Base-by-base conservation (phyloP, 2,797 vertebrate genomes). In the Lacerta viridis region DNA sequence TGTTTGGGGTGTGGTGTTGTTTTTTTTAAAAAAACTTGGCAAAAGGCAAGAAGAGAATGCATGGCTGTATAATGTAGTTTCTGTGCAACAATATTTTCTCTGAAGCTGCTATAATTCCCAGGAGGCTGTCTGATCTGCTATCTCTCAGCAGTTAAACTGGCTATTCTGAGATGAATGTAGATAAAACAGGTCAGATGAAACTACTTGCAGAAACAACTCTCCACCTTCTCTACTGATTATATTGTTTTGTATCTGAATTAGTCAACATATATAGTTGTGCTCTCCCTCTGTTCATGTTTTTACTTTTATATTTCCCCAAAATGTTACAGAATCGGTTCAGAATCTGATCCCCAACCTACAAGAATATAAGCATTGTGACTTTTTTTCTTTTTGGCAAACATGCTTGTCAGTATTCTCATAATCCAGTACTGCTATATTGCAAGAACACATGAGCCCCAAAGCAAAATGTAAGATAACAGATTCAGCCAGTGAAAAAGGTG, bases 401-500 rank as follows among this genome's bases (percentile, higher is more conserved):
- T 83, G 87, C 83, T 92, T 93, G 84, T 94, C 89, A 69, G 88
- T 91, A 87, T 92, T 89, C 90, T 93, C 0, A 0, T 95, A 95
- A 95, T 96, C 93, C 94, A 85, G 86, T 90, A 50, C 91, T 92
- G 89, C 95, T 91, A 80, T 94, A 90, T 89, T 94, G 93, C 91
- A 93, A 83, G 95, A 96, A 87, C 88, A 91, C 1, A 86, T 64
- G 91, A 95, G 92, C 96, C 94, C 90, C 91, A 96, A 91, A 96
- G 95, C 94, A 96, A 94, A 97, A 94, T 94, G 91, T 92, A 95
- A 96, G 93, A 93, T 97, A 96, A 97, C 92, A 97, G 95, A 96
- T 96, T 95, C 97, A 96, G 96, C 94, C 93, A 89, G 90, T 97
- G 95, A 96, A 96, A 96, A 97, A 97, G 97, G 96, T 97, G 97